Conservation (phyloP, 2,797 vertebrate species). For the Molossus molossus region DNA sequence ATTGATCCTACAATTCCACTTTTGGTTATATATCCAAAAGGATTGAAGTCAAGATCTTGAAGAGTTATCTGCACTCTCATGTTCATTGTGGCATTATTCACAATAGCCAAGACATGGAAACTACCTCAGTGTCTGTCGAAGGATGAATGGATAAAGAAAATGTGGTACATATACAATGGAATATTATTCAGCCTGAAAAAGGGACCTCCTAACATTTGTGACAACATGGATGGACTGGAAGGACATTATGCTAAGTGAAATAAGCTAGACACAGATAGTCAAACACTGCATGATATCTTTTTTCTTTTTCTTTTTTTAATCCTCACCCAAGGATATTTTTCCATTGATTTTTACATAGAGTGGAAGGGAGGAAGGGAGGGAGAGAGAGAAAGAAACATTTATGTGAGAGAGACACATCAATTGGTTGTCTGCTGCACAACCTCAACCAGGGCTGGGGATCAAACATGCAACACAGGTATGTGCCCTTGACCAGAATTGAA, state of each 20-base stretch:
- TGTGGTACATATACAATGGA: background rate
- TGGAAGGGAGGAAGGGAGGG: too few species aligned
- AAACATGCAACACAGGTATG: too few species aligned
- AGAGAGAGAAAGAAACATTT: too few species aligned
- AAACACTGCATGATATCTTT: background rate
- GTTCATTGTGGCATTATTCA: background rate
- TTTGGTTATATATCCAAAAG: background rate
- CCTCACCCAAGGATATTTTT: too few species aligned
- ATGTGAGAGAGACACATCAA: too few species aligned
- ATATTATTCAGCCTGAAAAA: background rate
- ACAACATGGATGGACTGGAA: background rate
- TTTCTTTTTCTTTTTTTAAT: too few species aligned
- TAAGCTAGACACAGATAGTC: background rate
- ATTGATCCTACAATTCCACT: background rate
- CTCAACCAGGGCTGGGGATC: too few species aligned
- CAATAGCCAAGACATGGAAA: background rate
- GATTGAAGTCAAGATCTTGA: background rate
- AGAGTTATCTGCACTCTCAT: background rate
- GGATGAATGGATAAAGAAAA: background rate
- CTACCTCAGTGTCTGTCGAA: background rate
- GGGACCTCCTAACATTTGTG: background rate
- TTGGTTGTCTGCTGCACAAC: too few species aligned
- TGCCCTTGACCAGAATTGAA: too few species aligned
- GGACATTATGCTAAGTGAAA: background rate
- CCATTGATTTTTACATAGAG: too few species aligned